Conservation (phyloP, 37 sponge, comb jelly and placozoan species). For the Mnemiopsis leidyi region DNA sequence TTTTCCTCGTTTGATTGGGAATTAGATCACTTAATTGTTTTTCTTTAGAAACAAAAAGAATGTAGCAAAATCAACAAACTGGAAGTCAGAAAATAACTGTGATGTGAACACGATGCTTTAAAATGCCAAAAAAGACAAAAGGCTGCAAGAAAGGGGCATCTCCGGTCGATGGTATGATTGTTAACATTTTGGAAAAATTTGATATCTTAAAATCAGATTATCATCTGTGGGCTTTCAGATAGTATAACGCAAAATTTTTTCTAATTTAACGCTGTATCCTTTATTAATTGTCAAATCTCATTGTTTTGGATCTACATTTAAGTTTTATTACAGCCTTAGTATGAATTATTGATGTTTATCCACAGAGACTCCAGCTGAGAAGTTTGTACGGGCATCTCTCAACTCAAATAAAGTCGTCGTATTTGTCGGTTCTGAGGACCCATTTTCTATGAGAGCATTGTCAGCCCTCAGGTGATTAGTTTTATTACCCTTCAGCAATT, state of each 20-base stretch:
- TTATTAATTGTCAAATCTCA: too few relatives aligned
- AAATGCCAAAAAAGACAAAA: not conserved
- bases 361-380: slow-evolving; percentile 3
- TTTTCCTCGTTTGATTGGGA: too few relatives aligned
- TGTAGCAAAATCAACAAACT: not conserved
- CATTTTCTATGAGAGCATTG: slow-evolving; percentile 12
- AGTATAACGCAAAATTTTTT: too few relatives aligned
- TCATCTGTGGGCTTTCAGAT: too few relatives aligned
- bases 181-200: too few relatives aligned
- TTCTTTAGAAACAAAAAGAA: not conserved
- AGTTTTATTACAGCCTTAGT: not conserved
- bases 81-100: not conserved
- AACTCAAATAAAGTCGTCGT: slow-evolving; percentile 34
- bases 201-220: too few relatives aligned
- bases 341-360: not conserved
- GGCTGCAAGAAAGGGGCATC: not conserved
- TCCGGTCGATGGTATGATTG: not conserved
- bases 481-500: too few relatives aligned
- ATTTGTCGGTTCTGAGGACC: slow-evolving; percentile 13
- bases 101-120: too few relatives aligned
- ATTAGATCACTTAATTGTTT: too few relatives aligned
- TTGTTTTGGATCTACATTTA: too few relatives aligned
- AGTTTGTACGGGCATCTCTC: not conserved
- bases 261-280: too few relatives aligned
- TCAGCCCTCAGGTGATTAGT: not conserved